Conservation (phyloP, 2,888 invertebrate species). For the Melinaea menophilus region DNA sequence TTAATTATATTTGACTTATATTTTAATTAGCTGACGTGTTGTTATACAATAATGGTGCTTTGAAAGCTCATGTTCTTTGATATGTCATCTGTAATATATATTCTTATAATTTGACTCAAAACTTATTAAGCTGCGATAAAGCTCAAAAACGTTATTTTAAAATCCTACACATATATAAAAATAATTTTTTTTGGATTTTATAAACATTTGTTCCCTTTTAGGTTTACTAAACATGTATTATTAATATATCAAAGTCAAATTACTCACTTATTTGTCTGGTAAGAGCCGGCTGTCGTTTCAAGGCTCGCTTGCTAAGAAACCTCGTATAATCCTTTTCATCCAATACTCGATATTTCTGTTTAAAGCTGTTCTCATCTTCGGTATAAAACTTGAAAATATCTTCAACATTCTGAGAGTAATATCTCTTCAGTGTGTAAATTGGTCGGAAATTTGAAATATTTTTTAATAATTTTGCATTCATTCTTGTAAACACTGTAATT, state of each 20-base stretch:
- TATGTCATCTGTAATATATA: too few species aligned
- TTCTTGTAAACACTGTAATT: constrained; percentile 15
- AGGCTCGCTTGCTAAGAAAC: constrained; percentile 55
- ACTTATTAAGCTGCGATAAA: too few species aligned
- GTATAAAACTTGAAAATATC: constrained; percentile 61
- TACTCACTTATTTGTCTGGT: constrained; percentile 68
- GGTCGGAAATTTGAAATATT: constrained; percentile 41
- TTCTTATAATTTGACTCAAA: too few species aligned
- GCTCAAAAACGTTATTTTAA: too few species aligned
- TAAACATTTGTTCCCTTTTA: too few species aligned
- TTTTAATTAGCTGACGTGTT: too few species aligned
- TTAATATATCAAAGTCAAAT: not conserved
- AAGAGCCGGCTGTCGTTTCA: constrained; percentile 57
- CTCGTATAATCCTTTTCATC: constrained; percentile 55
- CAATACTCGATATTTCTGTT: constrained; percentile 47
- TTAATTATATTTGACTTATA: too few species aligned
- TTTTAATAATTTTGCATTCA: constrained; percentile 24
- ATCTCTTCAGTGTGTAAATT: constrained; percentile 33
- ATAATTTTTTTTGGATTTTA: too few species aligned
- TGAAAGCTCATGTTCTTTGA: too few species aligned
- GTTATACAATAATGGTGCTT: too few species aligned
- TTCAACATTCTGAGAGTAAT: constrained; percentile 44
- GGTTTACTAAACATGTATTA: too few species aligned
- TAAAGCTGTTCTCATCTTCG: constrained; percentile 38
- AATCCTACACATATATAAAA: too few species aligned